Evolutionary conservation across 2,113 vertebrate species (phyloP).

Genomic region (Machaerirhynchus nigripectus): DNA sequence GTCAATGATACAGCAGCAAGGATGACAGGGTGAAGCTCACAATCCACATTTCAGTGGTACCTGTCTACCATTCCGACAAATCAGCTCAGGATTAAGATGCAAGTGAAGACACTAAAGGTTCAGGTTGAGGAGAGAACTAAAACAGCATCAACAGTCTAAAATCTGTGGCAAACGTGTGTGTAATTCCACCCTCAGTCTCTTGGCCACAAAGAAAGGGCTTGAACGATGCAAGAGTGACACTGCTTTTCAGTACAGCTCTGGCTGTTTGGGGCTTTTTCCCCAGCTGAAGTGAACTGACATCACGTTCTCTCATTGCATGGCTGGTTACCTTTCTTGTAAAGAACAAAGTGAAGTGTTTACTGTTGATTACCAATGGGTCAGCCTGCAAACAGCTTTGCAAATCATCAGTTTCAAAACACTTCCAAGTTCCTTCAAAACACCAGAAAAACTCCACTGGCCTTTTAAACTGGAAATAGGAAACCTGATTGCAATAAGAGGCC

Average conservation of each 20-base stretch:
- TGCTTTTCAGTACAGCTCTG: background rate
- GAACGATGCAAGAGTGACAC: background rate
- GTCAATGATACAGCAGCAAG: background rate
- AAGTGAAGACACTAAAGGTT: background rate
- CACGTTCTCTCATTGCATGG: rapidly evolving
- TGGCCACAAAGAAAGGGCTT: background rate
- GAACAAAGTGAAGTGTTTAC: background rate
- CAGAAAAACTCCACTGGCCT: background rate
- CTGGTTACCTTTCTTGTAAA: background rate
- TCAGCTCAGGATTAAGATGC: slow-evolving; percentile 30
- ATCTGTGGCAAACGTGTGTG: background rate
- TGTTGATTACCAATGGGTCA: background rate
- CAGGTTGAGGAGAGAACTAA: background rate
- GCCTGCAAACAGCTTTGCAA: background rate
- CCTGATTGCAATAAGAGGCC: background rate
- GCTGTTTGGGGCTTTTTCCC: background rate
- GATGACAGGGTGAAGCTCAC: background rate
- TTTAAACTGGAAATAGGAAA: background rate
- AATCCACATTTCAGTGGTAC: background rate
- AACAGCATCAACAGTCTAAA: background rate
- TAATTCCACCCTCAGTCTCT: background rate
- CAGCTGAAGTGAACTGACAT: background rate
- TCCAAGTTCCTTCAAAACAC: background rate
- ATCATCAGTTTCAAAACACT: background rate
- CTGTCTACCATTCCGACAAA: background rate